Conservation (phyloP, 2,113 vertebrate genomes). For the Triplophysa siluroides region DNA sequence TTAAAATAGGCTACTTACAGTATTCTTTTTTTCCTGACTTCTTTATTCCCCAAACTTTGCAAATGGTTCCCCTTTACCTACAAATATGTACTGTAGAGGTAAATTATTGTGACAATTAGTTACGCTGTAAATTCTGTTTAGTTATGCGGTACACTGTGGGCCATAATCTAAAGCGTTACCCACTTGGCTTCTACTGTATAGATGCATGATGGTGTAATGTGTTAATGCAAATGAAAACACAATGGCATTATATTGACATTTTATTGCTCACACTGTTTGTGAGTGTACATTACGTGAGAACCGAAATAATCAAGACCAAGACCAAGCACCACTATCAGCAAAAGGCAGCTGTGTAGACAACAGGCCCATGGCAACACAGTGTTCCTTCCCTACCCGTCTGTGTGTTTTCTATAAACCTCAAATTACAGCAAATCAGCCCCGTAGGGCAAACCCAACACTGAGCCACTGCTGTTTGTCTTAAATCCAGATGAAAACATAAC, state of each 20-base stretch:
- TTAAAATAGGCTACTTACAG: no score
- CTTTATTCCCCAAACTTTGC: no score
- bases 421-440: constrained; percentile 32
- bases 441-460: constrained; percentile 26
- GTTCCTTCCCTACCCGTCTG: not conserved
- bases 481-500: constrained; percentile 32
- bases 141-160: no score
- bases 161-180: no score
- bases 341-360: constrained; percentile 16
- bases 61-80: no score
- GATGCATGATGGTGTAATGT: not conserved
- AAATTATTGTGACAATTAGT: no score
- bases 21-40: no score
- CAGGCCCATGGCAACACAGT: constrained; percentile 18
- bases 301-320: constrained; percentile 1
- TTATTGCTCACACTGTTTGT: not conserved
- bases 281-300: not conserved
- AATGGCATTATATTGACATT: not conserved
- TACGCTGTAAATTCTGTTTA: no score
- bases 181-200: not conserved
- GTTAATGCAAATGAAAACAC: not conserved
- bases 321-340: constrained; percentile 25
- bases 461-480: constrained; percentile 27
- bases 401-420: not conserved
- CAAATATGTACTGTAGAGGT: no score